Percentiles rank a stretch among this genome's conserved stretches.
Evolutionary conservation across 2,888 invertebrate species (phyloP).

Genomic region (Mylabris sibirica): DNA sequence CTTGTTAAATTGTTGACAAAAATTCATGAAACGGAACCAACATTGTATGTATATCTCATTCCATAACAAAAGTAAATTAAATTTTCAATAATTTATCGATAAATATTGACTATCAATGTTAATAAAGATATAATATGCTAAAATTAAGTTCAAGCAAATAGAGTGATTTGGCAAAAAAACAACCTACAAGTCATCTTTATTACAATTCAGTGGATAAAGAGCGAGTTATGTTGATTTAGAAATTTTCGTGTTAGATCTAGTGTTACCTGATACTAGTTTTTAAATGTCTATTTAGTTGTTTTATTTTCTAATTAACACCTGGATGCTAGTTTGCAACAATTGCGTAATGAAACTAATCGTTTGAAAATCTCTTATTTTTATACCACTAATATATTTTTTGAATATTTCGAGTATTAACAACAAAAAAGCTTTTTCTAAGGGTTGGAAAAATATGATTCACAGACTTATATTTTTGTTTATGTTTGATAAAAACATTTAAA

Average conservation of each 20-base stretch:
- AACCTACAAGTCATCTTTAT: neutral
- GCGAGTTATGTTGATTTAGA: too few relatives aligned
- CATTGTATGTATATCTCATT: neutral
- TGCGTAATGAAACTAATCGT: neutral
- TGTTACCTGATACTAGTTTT: neutral
- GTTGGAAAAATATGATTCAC: neutral
- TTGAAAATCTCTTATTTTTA: too few relatives aligned
- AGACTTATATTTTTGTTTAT: conserved; percentile 22
- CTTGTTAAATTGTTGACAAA: conserved; percentile 7
- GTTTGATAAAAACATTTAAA: conserved; percentile 31
- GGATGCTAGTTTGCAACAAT: neutral
- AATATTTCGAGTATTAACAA: neutral
- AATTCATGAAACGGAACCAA: neutral
- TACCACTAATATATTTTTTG: too few relatives aligned
- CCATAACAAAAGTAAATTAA: neutral
- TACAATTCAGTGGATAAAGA: too few relatives aligned
- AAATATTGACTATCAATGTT: neutral
- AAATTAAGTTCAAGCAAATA: neutral
- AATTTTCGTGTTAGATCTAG: too few relatives aligned
- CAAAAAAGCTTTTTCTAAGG: neutral
- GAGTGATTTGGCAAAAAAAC: neutral
- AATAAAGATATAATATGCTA: conserved; percentile 2
- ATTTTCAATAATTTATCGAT: neutral
- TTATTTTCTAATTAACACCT: neutral
- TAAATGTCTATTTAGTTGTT: conserved; percentile 1